Conservation (phyloP, 2,113 vertebrate species). For the Nesogale talazaci region DNA sequence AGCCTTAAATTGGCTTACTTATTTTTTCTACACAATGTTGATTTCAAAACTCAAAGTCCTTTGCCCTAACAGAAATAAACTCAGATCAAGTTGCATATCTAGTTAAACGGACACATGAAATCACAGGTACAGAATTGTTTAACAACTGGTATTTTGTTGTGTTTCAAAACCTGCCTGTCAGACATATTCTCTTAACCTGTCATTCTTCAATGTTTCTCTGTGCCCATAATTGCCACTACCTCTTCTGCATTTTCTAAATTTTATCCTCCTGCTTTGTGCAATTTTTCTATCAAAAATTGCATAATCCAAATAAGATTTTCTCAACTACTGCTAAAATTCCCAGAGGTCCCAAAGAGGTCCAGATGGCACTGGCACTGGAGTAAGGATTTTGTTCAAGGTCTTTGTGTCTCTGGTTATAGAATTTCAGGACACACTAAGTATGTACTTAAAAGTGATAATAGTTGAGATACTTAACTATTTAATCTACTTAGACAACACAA, state of each 20-base stretch:
- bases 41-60: background rate
- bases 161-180: background rate
- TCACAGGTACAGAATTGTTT: background rate
- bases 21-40: background rate
- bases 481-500: background rate
- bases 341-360: background rate
- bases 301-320: background rate
- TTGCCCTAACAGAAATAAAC: background rate
- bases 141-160: too few species aligned
- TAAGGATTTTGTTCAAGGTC: background rate
- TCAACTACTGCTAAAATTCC: background rate
- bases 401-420: background rate
- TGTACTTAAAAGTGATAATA: background rate
- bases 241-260: background rate
- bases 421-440: background rate
- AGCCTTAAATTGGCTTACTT: too few species aligned
- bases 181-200: background rate
- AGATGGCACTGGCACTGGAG: background rate
- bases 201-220: background rate
- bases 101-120: background rate
- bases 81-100: background rate
- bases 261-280: background rate
- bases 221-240: fast-evolving
- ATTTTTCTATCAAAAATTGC: background rate
- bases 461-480: background rate